phyloP scores from a whole-genome alignment of 1,140 invertebrate genomes.

The Phthorimaea operculella region DNA sequence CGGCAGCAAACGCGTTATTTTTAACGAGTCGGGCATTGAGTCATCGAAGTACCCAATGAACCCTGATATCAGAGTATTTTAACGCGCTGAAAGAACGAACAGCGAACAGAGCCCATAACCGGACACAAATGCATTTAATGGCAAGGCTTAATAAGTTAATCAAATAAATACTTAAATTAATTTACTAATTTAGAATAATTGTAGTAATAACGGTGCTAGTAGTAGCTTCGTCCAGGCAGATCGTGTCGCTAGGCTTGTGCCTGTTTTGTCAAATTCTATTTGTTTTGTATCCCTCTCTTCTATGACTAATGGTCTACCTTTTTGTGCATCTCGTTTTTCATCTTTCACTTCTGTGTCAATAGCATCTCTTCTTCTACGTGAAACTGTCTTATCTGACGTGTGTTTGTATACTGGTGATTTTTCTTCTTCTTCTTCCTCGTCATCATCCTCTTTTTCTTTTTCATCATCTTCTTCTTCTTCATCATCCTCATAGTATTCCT shows the following conservation, averaged over 20 bases:
- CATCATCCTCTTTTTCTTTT: no score
- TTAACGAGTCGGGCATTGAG: conserved; percentile 6
- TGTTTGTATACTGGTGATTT: no score
- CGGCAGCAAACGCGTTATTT: neutral
- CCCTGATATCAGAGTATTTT: no score
- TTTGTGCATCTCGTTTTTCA: neutral
- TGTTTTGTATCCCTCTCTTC: conserved; percentile 30
- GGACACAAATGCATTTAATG: conserved; percentile 54
- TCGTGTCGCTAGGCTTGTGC: neutral
- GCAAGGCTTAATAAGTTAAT: conserved; percentile 53
- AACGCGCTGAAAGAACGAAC: no score
- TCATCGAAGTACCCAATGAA: no score
- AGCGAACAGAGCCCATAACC: conserved; percentile 17
- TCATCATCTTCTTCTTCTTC: no score
- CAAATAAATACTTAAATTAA: conserved; percentile 56
- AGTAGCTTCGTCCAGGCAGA: conserved; percentile 19
- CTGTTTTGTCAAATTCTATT: conserved; percentile 28
- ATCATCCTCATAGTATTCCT: neutral
- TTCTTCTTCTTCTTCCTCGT: no score
- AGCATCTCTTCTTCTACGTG: neutral
- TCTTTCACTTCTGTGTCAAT: neutral
- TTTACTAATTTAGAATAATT: conserved; percentile 28
- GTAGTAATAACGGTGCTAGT: conserved; percentile 27
- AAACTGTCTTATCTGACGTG: no score
- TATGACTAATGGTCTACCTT: neutral